phyloP scores from a whole-genome alignment of 2,113 vertebrate genomes.

The Rhagologus leucostigma region DNA sequence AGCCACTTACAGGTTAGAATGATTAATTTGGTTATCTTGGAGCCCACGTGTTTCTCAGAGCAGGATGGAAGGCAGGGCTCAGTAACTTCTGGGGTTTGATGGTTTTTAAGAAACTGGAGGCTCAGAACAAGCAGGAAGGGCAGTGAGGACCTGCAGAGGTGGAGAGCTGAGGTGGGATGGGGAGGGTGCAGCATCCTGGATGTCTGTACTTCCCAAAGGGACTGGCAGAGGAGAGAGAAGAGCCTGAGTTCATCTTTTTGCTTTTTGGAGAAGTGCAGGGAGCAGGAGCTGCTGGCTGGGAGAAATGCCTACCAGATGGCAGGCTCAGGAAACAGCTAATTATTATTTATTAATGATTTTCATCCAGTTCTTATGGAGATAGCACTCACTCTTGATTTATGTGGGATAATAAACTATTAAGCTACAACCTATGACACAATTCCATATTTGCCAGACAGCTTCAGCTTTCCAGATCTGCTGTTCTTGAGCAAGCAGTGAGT shows the following conservation, averaged over 20 bases:
- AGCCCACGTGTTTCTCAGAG: not conserved
- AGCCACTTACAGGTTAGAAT: conserved; percentile 55
- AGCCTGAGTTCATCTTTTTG: not conserved
- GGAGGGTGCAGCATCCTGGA: not conserved
- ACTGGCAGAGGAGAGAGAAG: not conserved
- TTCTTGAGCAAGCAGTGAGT: not conserved
- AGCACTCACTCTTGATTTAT: not conserved
- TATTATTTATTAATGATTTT: conserved; percentile 49
- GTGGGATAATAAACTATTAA: not conserved
- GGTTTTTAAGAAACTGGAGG: not conserved
- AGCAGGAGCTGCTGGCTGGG: conserved; percentile 17
- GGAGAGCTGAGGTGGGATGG: not conserved
- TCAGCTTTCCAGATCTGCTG: not conserved
- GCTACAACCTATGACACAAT: not conserved
- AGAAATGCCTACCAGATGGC: conserved; percentile 32
- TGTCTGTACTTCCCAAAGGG: not conserved
- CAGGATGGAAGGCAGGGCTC: not conserved
- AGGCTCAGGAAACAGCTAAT: conserved; percentile 51
- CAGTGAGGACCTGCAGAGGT: not conserved
- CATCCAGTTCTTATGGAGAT: conserved; percentile 13
- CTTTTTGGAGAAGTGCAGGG: not conserved
- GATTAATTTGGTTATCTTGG: conserved; percentile 29
- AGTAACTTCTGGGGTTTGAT: not conserved
- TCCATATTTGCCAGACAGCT: not conserved
- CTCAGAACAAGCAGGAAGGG: not conserved